A percentile compares a stretch with the other conserved stretches of the same genome.
Evolutionary conservation across 2,113 vertebrate genomes (phyloP).

Genomic region (Zosterops borbonicus): DNA sequence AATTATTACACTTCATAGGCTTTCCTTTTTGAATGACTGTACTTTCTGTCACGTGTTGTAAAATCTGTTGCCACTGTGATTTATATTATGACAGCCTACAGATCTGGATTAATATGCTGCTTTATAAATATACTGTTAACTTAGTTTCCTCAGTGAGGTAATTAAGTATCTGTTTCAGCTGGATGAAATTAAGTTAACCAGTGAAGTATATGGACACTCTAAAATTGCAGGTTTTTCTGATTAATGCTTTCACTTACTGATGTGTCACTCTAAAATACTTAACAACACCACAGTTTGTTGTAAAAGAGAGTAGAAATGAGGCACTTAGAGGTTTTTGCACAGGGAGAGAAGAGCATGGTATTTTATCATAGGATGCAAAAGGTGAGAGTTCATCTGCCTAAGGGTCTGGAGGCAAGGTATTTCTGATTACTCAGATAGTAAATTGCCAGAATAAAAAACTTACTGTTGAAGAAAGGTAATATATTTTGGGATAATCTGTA

Average conservation of each 20-base stretch:
- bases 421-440: neutral
- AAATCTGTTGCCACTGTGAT: neutral
- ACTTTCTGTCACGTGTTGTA: neutral
- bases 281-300: neutral
- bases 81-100: neutral
- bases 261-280: neutral
- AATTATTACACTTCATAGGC: neutral
- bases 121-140: neutral
- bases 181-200: neutral
- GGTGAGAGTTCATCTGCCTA: neutral
- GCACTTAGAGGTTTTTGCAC: neutral
- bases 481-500: neutral
- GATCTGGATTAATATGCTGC: neutral
- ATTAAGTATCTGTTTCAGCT: neutral
- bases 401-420: neutral
- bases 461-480: neutral
- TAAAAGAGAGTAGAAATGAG: neutral
- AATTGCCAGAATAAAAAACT: neutral
- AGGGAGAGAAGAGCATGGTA: neutral
- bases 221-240: neutral
- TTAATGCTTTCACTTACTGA: neutral
- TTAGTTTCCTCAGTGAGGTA: neutral
- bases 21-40: neutral
- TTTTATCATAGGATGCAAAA: neutral
- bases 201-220: neutral